A percentile compares a stretch with the other conserved stretches of the same genome.
These are phyloP conservation scores for Eudemis profundana DNA, from an alignment of 2,888 invertebrate genomes.

Conservation along the genomic window DNA sequence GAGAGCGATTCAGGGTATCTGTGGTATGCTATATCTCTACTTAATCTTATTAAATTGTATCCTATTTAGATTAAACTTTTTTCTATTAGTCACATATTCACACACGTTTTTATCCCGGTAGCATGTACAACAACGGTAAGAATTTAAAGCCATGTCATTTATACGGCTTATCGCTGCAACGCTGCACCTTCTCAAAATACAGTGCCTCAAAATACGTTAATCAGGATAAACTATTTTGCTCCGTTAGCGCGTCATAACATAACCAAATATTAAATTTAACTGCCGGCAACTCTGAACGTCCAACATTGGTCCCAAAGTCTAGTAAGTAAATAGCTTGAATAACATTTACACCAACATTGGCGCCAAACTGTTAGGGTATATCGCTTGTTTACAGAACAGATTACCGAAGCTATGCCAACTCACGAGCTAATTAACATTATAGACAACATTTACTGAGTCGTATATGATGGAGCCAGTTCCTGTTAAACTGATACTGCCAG, in stretches of 20 bases:
- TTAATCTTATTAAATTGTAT: too few species aligned
- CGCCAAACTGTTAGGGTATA: slow-evolving; percentile 10
- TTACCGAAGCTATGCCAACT: slow-evolving; percentile 38
- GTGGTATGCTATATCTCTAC: too few species aligned
- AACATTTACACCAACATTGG: slow-evolving; percentile 14
- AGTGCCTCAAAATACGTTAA: too few species aligned
- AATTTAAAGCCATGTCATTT: too few species aligned
- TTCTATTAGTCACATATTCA: too few species aligned
- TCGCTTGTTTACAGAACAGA: slow-evolving; percentile 36
- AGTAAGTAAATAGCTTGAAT: neutral
- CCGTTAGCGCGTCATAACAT: neutral
- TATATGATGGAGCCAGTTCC: slow-evolving; percentile 10
- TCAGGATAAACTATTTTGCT: slow-evolving; percentile 5
- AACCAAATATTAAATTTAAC: neutral
- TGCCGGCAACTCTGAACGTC: neutral
- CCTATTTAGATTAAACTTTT: too few species aligned
- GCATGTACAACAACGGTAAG: too few species aligned
- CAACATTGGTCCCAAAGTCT: neutral
- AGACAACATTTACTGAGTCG: slow-evolving; percentile 37
- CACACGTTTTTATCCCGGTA: too few species aligned
- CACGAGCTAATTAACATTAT: slow-evolving; percentile 40
- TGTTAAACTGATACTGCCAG: slow-evolving; percentile 23
- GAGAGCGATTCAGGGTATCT: too few species aligned
- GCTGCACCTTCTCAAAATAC: too few species aligned
- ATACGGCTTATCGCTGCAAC: too few species aligned